Base-by-base conservation (phyloP, 2,888 invertebrate species). In the Drosophila rellima region DNA sequence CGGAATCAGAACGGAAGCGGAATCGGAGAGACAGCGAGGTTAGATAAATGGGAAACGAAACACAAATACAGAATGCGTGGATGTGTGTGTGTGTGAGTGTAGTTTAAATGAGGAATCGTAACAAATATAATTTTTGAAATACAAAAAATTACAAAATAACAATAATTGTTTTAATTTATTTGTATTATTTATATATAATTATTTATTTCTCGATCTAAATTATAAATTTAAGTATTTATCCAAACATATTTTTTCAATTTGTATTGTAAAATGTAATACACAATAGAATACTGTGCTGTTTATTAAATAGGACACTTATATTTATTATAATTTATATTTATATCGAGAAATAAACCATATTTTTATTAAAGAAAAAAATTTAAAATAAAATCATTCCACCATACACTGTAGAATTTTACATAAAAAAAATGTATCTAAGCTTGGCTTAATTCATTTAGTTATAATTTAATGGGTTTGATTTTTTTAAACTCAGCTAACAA, bases 41-140 rank as follows among this genome's bases (percentile, higher is more conserved):
- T 84, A 75, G 59, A 78, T 45, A 44, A 73, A 66, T 69, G 67
- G 15, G 20, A 69, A 76, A 70, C 48, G 54, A 78, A 74, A 71
- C 60, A 79, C 73, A 72, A 48, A 66, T 71, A 56, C 29, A 47
- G 29, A 77, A 31, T 59, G 56, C 40, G 42, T 66, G 39, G 35
- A 35, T 35, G 37, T 44, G 50, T 52, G 42, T 56, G 40, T 55
- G 56, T 6, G 17, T 15, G 2, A 10, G 29, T 39, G 15, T 20
- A 23, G 29, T 15, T 10, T 11, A n/a, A 39, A 13, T 3, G 5
- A 33, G 33, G 13, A 13, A 33, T 33, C 13, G 33, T 33, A 33
- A 33, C 33, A 13, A 33, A 4, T 5, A 33, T 13, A 3, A 33
- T 10, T 33, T 33, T 3, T 0, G 13, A 33, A 33, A 13, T 33